Evolutionary conservation across 2,113 vertebrate genomes (phyloP).

Genomic region (Alectura lathami): DNA sequence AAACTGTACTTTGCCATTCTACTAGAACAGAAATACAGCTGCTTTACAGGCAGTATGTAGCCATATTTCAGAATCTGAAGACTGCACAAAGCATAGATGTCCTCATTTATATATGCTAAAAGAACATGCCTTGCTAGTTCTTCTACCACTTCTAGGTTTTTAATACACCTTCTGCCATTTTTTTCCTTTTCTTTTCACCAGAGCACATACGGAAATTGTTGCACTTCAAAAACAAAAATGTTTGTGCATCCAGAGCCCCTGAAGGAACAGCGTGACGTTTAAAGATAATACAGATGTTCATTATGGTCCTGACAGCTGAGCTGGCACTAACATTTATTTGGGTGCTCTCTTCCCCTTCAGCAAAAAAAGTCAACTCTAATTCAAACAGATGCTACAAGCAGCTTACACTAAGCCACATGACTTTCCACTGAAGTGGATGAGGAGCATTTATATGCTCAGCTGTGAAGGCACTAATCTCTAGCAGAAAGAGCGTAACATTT

Average conservation of each 20-base stretch:
- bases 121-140: background rate
- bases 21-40: background rate
- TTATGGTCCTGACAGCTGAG: background rate
- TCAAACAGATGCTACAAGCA: slow-evolving; percentile 6
- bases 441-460: background rate
- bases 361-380: background rate
- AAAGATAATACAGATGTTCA: background rate
- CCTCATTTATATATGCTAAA: background rate
- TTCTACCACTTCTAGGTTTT: background rate
- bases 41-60: background rate
- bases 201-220: background rate
- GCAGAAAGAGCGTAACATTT: background rate
- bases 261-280: background rate
- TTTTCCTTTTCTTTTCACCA: background rate
- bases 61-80: background rate
- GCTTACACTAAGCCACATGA: background rate
- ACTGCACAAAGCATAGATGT: background rate
- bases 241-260: background rate
- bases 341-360: background rate
- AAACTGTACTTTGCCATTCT: background rate
- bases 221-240: background rate
- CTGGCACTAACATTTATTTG: background rate
- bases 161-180: background rate
- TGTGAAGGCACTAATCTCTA: background rate
- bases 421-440: background rate